Conservation (phyloP, 1,140 invertebrate species). For the Ooceraea biroi region DNA sequence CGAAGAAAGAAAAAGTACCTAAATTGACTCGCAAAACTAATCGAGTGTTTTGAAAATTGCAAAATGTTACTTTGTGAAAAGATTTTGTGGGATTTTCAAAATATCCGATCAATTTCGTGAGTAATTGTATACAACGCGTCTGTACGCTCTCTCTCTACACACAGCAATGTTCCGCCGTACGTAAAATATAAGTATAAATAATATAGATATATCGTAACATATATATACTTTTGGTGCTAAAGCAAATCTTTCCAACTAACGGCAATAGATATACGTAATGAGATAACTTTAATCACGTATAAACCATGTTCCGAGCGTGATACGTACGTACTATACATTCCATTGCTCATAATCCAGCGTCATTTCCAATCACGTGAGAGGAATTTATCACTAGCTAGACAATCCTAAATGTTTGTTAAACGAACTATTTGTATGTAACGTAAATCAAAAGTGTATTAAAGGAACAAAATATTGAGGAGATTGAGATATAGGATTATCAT, state of each 20-base stretch:
- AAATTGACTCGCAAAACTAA: background rate
- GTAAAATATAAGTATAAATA: conserved; percentile 48
- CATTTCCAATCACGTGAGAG: conserved; percentile 49
- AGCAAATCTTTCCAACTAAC: conserved; percentile 57
- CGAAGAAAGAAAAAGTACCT: background rate
- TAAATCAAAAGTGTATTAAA: conserved; percentile 63
- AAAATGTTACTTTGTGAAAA: background rate
- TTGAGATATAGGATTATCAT: background rate
- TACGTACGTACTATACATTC: background rate
- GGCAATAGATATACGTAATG: conserved; percentile 30
- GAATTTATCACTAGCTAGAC: conserved; percentile 74
- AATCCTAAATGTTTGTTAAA: conserved; percentile 72
- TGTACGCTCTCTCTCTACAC: background rate
- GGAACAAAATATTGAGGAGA: background rate
- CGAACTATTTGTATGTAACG: conserved; percentile 64
- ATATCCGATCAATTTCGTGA: background rate
- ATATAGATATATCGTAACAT: conserved; percentile 49
- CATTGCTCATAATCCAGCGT: conserved; percentile 2
- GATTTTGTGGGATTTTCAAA: background rate
- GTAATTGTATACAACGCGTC: background rate
- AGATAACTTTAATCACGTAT: background rate
- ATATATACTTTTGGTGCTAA: conserved; percentile 60
- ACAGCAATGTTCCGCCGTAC: conserved; percentile 8
- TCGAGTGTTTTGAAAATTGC: background rate
- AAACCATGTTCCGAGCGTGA: background rate